phyloP scores from a whole-genome alignment of 2,888 invertebrate species.

The Drosophila nigritarsus region DNA sequence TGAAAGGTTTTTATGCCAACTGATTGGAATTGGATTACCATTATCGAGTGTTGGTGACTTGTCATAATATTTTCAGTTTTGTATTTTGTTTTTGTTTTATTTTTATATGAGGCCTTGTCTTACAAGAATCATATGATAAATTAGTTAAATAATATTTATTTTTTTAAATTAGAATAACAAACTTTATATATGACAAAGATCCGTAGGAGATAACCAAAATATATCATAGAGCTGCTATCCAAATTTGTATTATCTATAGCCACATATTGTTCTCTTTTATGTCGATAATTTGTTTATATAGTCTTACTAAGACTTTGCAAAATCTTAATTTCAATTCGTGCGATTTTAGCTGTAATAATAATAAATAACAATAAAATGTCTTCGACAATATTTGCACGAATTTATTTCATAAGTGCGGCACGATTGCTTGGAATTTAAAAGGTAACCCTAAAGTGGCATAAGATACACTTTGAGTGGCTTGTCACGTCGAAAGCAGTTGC shows the following conservation, averaged over 20 bases:
- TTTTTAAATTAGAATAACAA: background rate
- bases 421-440: conserved; percentile 2
- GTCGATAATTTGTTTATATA: background rate
- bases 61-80: conserved; percentile 13
- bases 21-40: conserved; percentile 31
- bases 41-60: conserved; percentile 17
- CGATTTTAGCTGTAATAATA: background rate
- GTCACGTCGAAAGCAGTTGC: conserved; percentile 52
- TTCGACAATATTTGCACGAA: background rate
- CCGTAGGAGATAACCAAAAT: background rate
- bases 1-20: conserved; percentile 17
- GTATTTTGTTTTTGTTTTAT: background rate
- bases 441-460: conserved; percentile 6
- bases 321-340: background rate
- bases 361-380: conserved; percentile 1
- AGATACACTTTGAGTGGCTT: conserved; percentile 34
- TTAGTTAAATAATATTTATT: background rate
- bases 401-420: conserved; percentile 25
- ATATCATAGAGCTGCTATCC: background rate
- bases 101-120: background rate
- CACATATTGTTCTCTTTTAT: background rate
- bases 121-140: background rate
- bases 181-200: too few relatives aligned
- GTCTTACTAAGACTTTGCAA: background rate
- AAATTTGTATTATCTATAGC: background rate